These are phyloP conservation scores for Pseudopodoces humilis DNA, from an alignment of 2,113 vertebrate species.

Conservation along the genomic window DNA sequence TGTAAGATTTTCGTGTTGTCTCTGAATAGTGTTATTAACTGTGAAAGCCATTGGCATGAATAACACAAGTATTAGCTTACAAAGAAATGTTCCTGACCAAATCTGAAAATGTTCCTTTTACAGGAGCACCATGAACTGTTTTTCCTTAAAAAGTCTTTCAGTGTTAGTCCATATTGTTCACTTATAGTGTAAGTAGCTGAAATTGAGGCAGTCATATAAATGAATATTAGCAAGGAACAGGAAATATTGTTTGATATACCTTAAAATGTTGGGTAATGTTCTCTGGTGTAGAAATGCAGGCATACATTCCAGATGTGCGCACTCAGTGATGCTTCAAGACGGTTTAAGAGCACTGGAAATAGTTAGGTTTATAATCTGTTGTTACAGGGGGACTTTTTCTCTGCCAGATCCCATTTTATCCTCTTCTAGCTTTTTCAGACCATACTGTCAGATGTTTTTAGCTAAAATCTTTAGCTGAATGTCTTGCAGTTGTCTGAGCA, in stretches of 20 bases:
- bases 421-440: background rate
- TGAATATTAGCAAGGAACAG: background rate
- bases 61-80: slow-evolving; percentile 29
- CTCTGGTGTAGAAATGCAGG: background rate
- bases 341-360: background rate
- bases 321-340: background rate
- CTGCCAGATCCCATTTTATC: background rate
- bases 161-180: background rate
- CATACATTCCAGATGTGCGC: background rate
- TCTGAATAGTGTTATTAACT: slow-evolving; percentile 25
- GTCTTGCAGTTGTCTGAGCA: background rate
- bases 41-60: slow-evolving; percentile 4
- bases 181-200: background rate
- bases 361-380: background rate
- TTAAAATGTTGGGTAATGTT: background rate
- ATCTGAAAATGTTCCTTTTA: slow-evolving; percentile 16
- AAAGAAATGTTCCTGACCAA: slow-evolving; percentile 3
- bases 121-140: background rate
- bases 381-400: background rate
- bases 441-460: background rate
- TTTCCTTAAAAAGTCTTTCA: background rate
- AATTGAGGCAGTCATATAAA: background rate
- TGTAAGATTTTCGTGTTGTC: background rate
- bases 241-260: background rate
- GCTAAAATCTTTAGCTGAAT: background rate